Conservation (phyloP, 2,888 invertebrate genomes). For the Crossocerus cetratus region DNA sequence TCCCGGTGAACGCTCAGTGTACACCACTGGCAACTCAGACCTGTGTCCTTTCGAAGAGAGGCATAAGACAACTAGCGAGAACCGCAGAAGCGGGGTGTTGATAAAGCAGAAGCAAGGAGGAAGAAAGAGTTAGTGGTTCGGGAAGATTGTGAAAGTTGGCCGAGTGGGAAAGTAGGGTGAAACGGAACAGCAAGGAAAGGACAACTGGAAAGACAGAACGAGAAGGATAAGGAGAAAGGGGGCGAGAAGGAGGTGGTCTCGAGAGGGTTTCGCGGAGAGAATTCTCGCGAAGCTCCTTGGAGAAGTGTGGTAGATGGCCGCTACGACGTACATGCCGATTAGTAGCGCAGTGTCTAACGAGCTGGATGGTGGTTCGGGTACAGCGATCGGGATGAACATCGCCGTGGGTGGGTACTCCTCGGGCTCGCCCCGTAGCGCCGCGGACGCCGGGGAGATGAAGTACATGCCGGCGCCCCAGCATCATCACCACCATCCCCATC, state of each 20-base stretch:
- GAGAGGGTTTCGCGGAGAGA: slow-evolving; percentile 72
- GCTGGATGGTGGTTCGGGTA: slow-evolving; percentile 81
- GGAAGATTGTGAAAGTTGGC: background rate
- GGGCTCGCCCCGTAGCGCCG: slow-evolving; percentile 90
- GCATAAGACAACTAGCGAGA: background rate
- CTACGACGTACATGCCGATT: slow-evolving; percentile 95
- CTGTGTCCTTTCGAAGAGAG: background rate
- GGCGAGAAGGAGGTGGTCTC: background rate
- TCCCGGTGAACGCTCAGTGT: too few relatives aligned
- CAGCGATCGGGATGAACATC: slow-evolving; percentile 85
- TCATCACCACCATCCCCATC: slow-evolving; percentile 88
- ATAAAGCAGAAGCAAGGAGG: background rate
- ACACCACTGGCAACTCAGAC: background rate
- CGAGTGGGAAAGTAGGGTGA: background rate
- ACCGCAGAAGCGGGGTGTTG: background rate
- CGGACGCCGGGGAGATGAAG: slow-evolving; percentile 96
- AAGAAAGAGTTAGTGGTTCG: background rate
- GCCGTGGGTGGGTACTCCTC: slow-evolving; percentile 86
- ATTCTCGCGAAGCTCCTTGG: slow-evolving; percentile 45
- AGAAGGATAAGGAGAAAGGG: background rate
- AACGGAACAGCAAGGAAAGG: background rate
- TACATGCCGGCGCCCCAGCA: slow-evolving; percentile 91
- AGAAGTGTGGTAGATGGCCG: slow-evolving; percentile 88
- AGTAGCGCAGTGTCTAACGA: slow-evolving; percentile 87
- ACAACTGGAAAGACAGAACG: background rate